Conservation (phyloP, 53 echinoderm and acorn worm genomes). For the Luidia sarsii region DNA sequence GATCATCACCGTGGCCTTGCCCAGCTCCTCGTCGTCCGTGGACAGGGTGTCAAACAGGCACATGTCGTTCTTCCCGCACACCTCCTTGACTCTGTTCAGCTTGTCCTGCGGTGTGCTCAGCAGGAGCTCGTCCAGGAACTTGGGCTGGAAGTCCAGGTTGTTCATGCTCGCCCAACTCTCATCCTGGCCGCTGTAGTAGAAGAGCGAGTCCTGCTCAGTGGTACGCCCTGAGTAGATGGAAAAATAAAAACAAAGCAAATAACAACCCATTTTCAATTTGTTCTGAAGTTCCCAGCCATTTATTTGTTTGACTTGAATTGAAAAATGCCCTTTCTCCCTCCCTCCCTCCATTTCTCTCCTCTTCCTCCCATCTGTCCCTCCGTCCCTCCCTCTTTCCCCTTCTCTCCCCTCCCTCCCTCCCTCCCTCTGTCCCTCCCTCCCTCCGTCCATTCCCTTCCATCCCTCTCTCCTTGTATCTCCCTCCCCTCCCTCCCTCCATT, state of each 20-base stretch:
- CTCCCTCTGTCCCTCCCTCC: too few species aligned
- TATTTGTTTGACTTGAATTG: too few species aligned
- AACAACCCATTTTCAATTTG: neutral
- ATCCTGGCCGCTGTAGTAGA: conserved; percentile 39
- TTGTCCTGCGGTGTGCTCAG: conserved; percentile 8
- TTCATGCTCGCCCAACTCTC: conserved; percentile 53
- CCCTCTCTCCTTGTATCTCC: too few species aligned
- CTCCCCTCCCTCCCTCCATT: too few species aligned
- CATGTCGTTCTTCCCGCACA: conserved; percentile 33
- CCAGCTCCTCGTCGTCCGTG: conserved; percentile 41
- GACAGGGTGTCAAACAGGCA: conserved; percentile 70
- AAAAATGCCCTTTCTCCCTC: too few species aligned
- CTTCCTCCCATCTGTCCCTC: too few species aligned
- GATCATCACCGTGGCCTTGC: conserved; percentile 47
- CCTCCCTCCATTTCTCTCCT: too few species aligned
- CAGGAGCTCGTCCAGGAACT: conserved; percentile 45
- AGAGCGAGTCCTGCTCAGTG: conserved; percentile 22
- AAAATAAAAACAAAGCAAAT: neutral
- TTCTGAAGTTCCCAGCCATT: neutral
- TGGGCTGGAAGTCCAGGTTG: conserved; percentile 37
- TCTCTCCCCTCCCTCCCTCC: too few species aligned
- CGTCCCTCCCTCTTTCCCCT: too few species aligned
- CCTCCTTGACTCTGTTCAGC: neutral
- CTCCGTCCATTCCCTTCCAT: too few species aligned
- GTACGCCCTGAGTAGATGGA: too few species aligned